phyloP scores from a whole-genome alignment of 2,113 vertebrate species.

The Hassar affinis region DNA sequence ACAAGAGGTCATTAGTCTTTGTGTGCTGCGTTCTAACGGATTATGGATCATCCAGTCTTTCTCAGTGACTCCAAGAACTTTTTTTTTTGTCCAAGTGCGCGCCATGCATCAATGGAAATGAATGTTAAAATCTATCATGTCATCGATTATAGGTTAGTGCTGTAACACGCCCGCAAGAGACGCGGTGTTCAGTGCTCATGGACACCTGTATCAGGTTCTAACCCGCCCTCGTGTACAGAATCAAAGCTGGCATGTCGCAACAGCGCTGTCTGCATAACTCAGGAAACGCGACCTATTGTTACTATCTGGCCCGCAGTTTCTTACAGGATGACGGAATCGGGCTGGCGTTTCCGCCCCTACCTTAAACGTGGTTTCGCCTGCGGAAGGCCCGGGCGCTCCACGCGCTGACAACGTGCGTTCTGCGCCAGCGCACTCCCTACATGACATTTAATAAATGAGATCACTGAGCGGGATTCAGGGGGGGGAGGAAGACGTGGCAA shows the following conservation, averaged over 20 bases:
- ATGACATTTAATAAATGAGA: conserved; percentile 68
- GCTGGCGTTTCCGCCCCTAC: conserved; percentile 48
- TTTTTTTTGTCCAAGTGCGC: background rate
- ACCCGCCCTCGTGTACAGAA: background rate
- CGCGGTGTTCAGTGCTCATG: background rate
- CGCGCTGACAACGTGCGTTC: conserved; percentile 47
- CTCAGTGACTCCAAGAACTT: background rate
- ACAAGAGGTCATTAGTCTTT: conserved; percentile 29
- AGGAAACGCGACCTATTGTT: conserved; percentile 27
- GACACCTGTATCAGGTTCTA: background rate
- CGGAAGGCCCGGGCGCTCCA: conserved; percentile 44
- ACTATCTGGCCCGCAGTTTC: conserved; percentile 38
- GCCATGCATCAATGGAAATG: background rate
- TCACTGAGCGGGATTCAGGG: conserved; percentile 56
- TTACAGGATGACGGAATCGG: conserved; percentile 45
- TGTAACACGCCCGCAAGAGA: too few relatives aligned
- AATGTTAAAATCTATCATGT: background rate
- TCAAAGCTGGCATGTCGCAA: background rate
- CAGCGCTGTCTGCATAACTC: conserved; percentile 12
- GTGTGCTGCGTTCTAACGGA: conserved; percentile 30
- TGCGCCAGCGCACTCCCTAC: conserved; percentile 60
- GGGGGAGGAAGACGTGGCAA: conserved; percentile 35
- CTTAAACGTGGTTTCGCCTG: conserved; percentile 39
- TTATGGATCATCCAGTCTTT: conserved; percentile 11
- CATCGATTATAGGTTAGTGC: background rate